Evolutionary conservation across 2,113 vertebrate genomes (phyloP), one percentile per base, ranked within the genome.

Genomic region (Nothoprocta perdicaria): DNA sequence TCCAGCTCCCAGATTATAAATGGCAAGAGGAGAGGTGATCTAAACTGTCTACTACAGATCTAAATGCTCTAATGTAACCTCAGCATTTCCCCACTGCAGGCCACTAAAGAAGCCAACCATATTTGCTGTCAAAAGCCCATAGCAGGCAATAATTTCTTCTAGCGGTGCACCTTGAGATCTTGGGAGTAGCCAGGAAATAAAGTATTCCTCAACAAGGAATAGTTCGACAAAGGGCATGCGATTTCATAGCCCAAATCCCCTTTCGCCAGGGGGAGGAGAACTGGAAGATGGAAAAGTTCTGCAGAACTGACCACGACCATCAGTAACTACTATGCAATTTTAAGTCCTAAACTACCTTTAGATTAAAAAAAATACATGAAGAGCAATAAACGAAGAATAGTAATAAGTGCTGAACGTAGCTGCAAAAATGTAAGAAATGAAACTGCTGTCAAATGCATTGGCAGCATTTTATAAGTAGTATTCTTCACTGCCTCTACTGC

Each of bases 41-140:
- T 67, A 22, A 80, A 7, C 27, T 77, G 18, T 66, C 27, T 66
- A 11, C 17, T 52, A 19, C 46, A 8, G 15, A 12, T 23, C 17
- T 16, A 21, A 22, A 31, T 23, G 46, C 66, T 9, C 41, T 40
- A 6, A 35, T 9, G 8, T n/a, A 53, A 41, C 27, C 1, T 1
- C 53, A 60, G n/a, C 14, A 65, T 52, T 43, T 65, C 24, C 46
- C 62, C 6, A 48, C 31, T 24, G 21, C 0, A 0, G 38, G 26
- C 62, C 10, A 12, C 7, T 4, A 63, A 55, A 19, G 9, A 79
- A 41, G 19, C 7, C 26, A 10, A 50, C 10, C 9, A 45, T 1
- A 3, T 58, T n/a, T 67, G 40, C 1, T 14, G 29, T 41, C 23
- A 16, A 77, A 48, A 0, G 1, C 9, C 24, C 17, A 13, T 2